These are phyloP conservation scores for Sebastes vulpes DNA, from an alignment of 2,797 vertebrate genomes.

Conservation along the genomic window DNA sequence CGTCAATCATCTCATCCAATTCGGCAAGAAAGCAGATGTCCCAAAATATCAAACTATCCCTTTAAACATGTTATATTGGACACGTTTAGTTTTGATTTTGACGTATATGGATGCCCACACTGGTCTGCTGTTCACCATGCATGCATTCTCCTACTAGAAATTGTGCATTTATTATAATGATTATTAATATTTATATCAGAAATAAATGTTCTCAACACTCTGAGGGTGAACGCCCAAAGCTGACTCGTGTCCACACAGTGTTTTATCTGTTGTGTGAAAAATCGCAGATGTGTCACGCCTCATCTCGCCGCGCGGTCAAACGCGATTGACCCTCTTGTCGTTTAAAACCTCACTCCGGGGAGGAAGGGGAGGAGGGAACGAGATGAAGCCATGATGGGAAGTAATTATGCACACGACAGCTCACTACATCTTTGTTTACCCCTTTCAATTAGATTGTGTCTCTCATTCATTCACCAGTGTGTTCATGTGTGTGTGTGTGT, in stretches of 20 bases:
- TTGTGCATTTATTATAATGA: not conserved
- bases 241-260: not conserved
- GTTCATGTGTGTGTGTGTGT: not conserved
- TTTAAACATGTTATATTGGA: not conserved
- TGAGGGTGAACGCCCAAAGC: not conserved
- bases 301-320: not conserved
- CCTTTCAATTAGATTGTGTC: constrained; percentile 3
- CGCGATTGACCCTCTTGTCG: not conserved
- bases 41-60: not conserved
- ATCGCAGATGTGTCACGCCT: not conserved
- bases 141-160: not conserved
- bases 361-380: not conserved
- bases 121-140: not conserved
- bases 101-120: not conserved
- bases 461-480: not conserved
- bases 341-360: not conserved
- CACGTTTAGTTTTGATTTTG: not conserved
- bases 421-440: constrained; percentile 25
- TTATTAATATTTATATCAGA: not conserved
- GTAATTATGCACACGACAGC: constrained; percentile 30
- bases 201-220: not conserved
- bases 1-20: not conserved
- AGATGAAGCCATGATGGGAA: not conserved
- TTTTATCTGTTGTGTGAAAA: constrained; percentile 12
- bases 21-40: not conserved